phyloP scores from a whole-genome alignment of 2,113 vertebrate species.

The Zeus faber region DNA sequence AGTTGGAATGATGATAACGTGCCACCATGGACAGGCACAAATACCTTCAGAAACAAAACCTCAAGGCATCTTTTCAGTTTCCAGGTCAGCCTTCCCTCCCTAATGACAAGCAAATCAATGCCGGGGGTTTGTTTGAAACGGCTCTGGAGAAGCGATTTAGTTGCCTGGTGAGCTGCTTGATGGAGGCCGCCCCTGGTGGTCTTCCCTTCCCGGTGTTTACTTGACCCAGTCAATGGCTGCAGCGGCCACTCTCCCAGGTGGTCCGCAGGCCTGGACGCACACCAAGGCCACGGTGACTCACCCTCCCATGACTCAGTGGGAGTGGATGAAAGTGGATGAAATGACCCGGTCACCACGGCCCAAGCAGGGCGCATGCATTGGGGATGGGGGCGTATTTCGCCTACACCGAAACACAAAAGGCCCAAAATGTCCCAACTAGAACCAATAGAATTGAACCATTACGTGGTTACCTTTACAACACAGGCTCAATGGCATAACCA shows the following conservation, averaged over 20 bases:
- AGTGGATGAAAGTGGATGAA: slow-evolving; percentile 5
- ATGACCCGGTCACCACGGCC: background rate
- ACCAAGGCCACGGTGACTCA: too few relatives aligned
- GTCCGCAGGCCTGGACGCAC: slow-evolving; percentile 5
- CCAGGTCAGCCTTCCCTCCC: slow-evolving; percentile 9
- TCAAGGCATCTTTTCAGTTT: background rate
- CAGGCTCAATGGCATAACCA: too few relatives aligned
- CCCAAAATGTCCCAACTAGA: too few relatives aligned
- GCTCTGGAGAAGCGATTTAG: slow-evolving; percentile 34
- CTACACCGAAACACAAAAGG: too few relatives aligned
- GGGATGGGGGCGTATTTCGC: too few relatives aligned
- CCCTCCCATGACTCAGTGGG: slow-evolving; percentile 4
- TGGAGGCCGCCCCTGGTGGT: slow-evolving; percentile 17
- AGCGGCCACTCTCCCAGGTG: slow-evolving; percentile 13
- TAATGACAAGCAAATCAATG: slow-evolving; percentile 17
- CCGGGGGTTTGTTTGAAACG: slow-evolving; percentile 19
- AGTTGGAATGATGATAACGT: background rate
- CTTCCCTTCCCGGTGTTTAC: slow-evolving; percentile 39
- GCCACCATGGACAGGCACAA: too few relatives aligned
- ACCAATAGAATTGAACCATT: too few relatives aligned
- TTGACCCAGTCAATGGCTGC: slow-evolving; percentile 20
- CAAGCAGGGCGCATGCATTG: too few relatives aligned
- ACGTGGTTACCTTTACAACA: too few relatives aligned
- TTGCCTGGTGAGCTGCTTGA: slow-evolving; percentile 1
- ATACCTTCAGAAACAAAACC: background rate